These are phyloP conservation scores for Leptopilina myrica DNA, from an alignment of 2,888 invertebrate species.

Conservation along the genomic window DNA sequence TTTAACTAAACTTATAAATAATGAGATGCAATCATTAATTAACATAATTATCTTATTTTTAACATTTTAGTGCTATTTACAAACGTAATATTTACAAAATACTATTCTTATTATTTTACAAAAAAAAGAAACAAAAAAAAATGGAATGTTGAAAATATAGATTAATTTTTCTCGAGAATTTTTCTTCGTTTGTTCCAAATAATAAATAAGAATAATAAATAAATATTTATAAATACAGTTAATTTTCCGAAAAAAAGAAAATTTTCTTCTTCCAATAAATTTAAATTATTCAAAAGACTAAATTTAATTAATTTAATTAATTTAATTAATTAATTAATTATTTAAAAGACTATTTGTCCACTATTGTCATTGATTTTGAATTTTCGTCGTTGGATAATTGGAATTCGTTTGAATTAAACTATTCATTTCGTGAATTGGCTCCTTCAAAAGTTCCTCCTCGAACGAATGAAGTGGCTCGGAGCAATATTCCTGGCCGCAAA, in stretches of 20 bases:
- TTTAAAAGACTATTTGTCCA: background rate
- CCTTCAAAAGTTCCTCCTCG: constrained; percentile 81
- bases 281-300: too few relatives aligned
- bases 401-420: constrained; percentile 67
- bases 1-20: background rate
- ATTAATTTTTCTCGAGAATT: too few relatives aligned
- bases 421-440: constrained; percentile 77
- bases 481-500: constrained; percentile 88
- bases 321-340: background rate
- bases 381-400: constrained; percentile 34
- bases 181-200: too few relatives aligned
- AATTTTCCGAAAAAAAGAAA: too few relatives aligned
- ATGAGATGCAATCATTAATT: background rate
- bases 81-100: constrained; percentile 1
- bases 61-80: background rate
- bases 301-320: too few relatives aligned
- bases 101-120: background rate
- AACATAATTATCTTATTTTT: background rate
- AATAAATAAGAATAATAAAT: too few relatives aligned
- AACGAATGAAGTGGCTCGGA: constrained; percentile 68
- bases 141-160: too few relatives aligned
- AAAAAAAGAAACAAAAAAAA: too few relatives aligned
- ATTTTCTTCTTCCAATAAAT: too few relatives aligned
- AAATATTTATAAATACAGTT: too few relatives aligned
- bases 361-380: background rate